Evolutionary conservation across 2,797 vertebrate species (phyloP).

Genomic region (Mus minutoides): DNA sequence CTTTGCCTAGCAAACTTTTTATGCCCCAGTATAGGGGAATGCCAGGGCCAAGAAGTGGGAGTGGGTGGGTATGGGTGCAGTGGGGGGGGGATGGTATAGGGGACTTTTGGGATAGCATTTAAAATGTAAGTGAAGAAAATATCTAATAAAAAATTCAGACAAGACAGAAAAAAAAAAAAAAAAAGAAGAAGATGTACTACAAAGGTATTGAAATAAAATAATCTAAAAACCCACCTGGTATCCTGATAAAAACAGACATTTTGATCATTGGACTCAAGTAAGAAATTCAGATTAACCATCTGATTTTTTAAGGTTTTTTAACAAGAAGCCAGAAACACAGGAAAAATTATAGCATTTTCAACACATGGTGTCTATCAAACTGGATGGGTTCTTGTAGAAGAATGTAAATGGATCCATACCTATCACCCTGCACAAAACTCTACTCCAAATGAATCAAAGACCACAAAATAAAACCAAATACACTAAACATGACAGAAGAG

Average conservation of each 20-base stretch:
- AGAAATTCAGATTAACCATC: not conserved
- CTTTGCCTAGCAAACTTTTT: no score
- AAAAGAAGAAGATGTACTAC: no score
- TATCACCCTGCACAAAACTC: not conserved
- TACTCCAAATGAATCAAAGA: not conserved
- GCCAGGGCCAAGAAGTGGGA: no score
- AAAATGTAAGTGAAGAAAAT: no score
- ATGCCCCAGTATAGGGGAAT: no score
- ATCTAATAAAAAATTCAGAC: no score
- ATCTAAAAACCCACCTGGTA: not conserved
- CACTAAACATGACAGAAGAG: not conserved
- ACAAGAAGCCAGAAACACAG: not conserved
- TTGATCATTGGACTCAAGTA: not conserved
- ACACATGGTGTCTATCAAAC: not conserved
- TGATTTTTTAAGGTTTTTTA: not conserved
- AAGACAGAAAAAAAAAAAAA: no score
- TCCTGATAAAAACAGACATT: not conserved
- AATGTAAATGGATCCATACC: not conserved
- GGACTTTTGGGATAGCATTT: no score
- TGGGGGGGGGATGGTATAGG: no score
- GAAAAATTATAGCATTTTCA: not conserved
- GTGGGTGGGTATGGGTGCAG: no score
- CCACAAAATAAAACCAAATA: not conserved
- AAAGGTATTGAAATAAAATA: not conserved
- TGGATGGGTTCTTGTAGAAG: not conserved